Evolutionary conservation across 2,113 vertebrate genomes (phyloP).

Genomic region (Anser brachyrhynchus): DNA sequence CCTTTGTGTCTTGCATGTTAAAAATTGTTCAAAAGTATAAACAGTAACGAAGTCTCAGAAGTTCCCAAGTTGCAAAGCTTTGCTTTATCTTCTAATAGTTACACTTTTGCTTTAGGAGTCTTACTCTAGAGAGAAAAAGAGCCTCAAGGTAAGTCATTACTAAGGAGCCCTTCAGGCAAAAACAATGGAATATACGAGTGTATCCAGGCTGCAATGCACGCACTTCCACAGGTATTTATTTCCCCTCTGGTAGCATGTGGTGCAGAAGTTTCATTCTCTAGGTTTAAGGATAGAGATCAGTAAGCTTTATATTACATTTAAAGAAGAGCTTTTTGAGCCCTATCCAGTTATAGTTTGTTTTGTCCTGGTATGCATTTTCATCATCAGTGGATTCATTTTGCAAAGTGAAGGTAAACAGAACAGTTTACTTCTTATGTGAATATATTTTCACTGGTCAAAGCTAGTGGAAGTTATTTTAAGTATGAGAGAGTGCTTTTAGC

Average conservation of each 20-base stretch:
- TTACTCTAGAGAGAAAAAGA: slow-evolving; percentile 3
- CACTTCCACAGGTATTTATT: neutral
- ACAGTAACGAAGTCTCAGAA: neutral
- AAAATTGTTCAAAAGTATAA: neutral
- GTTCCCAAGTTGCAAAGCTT: slow-evolving; percentile 11
- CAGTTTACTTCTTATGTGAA: neutral
- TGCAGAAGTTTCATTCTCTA: neutral
- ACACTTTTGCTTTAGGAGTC: slow-evolving; percentile 29
- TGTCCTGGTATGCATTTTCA: neutral
- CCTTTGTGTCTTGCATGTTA: slow-evolving; percentile 18
- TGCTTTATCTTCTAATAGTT: slow-evolving; percentile 52
- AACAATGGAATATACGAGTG: neutral
- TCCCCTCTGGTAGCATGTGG: neutral
- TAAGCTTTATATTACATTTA: neutral
- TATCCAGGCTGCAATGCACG: neutral
- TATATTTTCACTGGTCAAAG: neutral
- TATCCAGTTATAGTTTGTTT: neutral
- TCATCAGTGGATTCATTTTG: neutral
- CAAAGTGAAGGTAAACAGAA: neutral
- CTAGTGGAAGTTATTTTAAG: neutral
- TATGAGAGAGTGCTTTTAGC: neutral
- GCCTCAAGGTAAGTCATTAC: slow-evolving; percentile 30
- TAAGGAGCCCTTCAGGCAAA: neutral
- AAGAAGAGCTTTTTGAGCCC: neutral
- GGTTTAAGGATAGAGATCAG: neutral